Conservation (phyloP, 1,140 invertebrate genomes). For the Trichonephila inaurata region DNA sequence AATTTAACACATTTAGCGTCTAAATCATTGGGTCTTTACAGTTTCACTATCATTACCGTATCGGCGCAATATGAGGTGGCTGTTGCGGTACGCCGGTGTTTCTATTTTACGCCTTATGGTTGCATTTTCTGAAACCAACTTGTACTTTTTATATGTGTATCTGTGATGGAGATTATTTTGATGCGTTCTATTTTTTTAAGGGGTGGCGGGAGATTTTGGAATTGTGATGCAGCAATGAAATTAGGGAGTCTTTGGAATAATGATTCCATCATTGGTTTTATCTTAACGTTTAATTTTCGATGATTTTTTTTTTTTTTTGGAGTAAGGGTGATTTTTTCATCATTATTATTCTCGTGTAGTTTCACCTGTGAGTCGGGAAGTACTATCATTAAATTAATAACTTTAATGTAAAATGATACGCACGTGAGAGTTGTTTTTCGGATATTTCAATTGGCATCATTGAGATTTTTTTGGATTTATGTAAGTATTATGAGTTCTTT, state of each 20-base stretch:
- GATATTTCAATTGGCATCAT: background rate
- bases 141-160: background rate
- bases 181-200: slow-evolving; percentile 1
- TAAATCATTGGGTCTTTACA: slow-evolving; percentile 68
- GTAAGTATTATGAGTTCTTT: background rate
- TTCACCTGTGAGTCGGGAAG: background rate
- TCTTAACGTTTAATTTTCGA: slow-evolving; percentile 33
- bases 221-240: slow-evolving; percentile 7
- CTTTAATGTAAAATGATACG: slow-evolving; percentile 17
- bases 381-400: slow-evolving; percentile 20
- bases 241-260: slow-evolving; percentile 18
- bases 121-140: slow-evolving; percentile 10
- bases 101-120: slow-evolving; percentile 19
- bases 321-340: slow-evolving; percentile 12
- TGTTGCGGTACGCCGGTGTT: background rate
- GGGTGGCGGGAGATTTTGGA: background rate
- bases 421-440: background rate
- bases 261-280: background rate
- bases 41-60: slow-evolving; percentile 64
- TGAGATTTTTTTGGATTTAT: background rate
- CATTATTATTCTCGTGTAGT: background rate
- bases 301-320: background rate
- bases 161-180: background rate
- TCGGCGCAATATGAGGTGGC: background rate
- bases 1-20: slow-evolving; percentile 70